A percentile compares a stretch with the other conserved stretches of the same genome.
Evolutionary conservation across 2,888 invertebrate species (phyloP).

Genomic region (Tetranychus piercei): DNA sequence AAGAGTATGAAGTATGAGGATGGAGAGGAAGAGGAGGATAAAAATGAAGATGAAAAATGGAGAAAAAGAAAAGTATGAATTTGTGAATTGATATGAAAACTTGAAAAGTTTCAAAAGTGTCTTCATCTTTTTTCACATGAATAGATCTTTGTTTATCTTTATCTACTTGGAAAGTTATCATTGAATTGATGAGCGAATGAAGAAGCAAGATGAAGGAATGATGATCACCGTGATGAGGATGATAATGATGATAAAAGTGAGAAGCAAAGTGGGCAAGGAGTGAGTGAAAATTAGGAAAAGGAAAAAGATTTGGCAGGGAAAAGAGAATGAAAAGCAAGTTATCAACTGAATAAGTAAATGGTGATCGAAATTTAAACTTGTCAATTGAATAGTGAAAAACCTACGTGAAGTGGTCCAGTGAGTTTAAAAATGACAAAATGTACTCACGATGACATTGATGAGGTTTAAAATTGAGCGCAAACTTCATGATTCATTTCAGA

Average conservation of each 20-base stretch:
- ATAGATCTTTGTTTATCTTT: not conserved
- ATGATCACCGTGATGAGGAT: not conserved
- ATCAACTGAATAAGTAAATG: not conserved
- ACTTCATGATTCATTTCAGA: not conserved
- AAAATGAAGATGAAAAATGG: not conserved
- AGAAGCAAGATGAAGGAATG: not conserved
- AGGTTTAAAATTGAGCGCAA: not conserved
- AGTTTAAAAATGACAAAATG: not conserved
- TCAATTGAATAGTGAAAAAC: not conserved
- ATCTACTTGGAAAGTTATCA: not conserved
- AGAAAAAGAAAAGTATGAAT: no score
- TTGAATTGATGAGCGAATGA: not conserved
- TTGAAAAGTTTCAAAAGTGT: no score
- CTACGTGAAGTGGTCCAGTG: not conserved
- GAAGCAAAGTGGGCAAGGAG: not conserved
- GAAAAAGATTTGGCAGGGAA: no score
- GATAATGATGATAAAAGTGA: not conserved
- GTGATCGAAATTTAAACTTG: not conserved
- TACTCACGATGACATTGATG: not conserved
- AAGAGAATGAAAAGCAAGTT: no score
- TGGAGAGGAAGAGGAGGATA: not conserved
- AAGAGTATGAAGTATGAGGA: not conserved
- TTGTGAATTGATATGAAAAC: no score
- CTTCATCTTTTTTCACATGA: not conserved
- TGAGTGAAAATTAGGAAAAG: no score